phyloP scores from a whole-genome alignment of 2,797 vertebrate species.

The Rallus crepitans region DNA sequence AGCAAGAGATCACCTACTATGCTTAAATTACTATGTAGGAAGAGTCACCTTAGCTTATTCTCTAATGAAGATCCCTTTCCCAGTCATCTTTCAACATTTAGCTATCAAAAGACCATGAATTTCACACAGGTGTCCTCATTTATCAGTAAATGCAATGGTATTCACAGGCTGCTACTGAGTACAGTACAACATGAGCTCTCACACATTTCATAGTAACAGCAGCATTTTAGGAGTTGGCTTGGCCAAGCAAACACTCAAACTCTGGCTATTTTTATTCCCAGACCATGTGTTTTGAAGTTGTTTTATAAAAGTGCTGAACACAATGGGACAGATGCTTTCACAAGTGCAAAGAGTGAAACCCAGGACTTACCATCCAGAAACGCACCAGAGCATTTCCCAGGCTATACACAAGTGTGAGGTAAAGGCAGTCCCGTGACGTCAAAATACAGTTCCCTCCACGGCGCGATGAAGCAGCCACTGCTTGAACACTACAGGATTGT shows the following conservation, averaged over 20 bases:
- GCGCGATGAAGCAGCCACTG: accelerated
- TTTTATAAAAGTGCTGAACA: not conserved
- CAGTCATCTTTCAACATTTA: not conserved
- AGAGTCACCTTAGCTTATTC: not conserved
- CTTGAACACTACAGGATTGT: not conserved
- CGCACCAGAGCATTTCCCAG: not conserved
- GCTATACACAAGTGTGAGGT: not conserved
- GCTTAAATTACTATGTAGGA: not conserved
- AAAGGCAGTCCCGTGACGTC: accelerated
- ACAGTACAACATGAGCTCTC: not conserved
- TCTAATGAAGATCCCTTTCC: not conserved
- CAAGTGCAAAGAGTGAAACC: not conserved
- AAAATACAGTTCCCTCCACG: not conserved
- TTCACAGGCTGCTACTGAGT: not conserved
- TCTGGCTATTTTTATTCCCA: not conserved
- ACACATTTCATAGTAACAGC: not conserved
- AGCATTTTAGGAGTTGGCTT: not conserved
- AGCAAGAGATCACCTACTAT: not conserved
- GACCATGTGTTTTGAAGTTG: not conserved
- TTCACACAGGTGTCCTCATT: not conserved
- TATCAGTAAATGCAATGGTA: not conserved
- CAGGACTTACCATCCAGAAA: not conserved
- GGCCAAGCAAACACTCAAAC: not conserved
- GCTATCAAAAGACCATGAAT: not conserved
- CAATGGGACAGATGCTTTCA: not conserved